phyloP scores from a whole-genome alignment of 2,113 vertebrate species.

The Maccullochella peelii region DNA sequence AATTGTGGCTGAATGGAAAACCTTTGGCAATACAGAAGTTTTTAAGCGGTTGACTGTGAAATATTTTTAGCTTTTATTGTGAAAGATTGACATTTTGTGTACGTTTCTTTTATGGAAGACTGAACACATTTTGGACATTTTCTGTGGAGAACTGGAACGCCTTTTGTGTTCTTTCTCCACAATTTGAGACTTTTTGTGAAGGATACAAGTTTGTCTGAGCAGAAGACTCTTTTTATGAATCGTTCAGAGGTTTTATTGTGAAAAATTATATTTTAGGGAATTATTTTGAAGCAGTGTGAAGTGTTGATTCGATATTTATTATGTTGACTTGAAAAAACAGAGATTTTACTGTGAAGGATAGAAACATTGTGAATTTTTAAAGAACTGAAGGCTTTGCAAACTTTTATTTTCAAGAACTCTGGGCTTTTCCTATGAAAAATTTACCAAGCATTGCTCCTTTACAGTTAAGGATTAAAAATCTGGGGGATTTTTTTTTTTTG shows the following conservation, averaged over 20 bases:
- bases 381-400: background rate
- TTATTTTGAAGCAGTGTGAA: background rate
- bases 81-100: background rate
- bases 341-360: background rate
- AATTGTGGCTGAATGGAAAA: background rate
- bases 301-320: background rate
- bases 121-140: background rate
- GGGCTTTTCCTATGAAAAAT: conserved; percentile 33
- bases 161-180: background rate
- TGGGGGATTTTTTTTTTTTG: background rate
- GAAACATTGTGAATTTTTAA: no score
- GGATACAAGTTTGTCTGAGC: background rate
- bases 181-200: background rate
- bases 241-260: background rate
- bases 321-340: no score
- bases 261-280: background rate
- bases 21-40: background rate
- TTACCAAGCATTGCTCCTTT: background rate
- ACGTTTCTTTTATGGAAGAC: background rate
- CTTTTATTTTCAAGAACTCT: conserved; percentile 2
- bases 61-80: background rate
- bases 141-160: no score
- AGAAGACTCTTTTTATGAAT: background rate
- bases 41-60: background rate
- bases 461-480: background rate